phyloP scores from a whole-genome alignment of 1,140 invertebrate genomes.

The Leptinotarsa lineolata region DNA sequence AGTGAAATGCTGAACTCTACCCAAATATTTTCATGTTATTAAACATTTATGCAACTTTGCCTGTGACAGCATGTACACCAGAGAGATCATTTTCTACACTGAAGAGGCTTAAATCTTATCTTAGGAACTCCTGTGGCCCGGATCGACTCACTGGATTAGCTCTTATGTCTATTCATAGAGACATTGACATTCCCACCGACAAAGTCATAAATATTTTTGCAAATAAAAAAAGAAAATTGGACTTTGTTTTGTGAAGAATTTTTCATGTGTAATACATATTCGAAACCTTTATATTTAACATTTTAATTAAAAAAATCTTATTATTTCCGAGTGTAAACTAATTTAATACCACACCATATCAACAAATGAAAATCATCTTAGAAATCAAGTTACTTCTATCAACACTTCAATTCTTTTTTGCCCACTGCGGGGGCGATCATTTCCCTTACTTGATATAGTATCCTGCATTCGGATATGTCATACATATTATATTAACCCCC shows the following conservation, averaged over 20 bases:
- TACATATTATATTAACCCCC: too few relatives aligned
- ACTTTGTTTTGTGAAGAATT: not conserved
- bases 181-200: not conserved
- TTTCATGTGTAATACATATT: not conserved
- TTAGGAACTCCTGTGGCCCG: conserved; percentile 11
- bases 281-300: too few relatives aligned
- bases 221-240: not conserved
- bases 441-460: too few relatives aligned
- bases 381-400: too few relatives aligned
- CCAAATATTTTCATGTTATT: conserved; percentile 21
- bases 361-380: too few relatives aligned
- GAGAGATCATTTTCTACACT: conserved; percentile 21
- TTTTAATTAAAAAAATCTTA: too few relatives aligned
- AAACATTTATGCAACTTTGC: conserved; percentile 20
- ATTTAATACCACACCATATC: too few relatives aligned
- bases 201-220: not conserved
- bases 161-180: conserved; percentile 3
- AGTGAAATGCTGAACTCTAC: conserved; percentile 20
- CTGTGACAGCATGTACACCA: conserved; percentile 11
- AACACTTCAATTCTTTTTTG: too few relatives aligned
- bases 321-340: too few relatives aligned
- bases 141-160: conserved; percentile 3
- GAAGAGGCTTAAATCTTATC: conserved; percentile 17
- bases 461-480: too few relatives aligned
- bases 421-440: too few relatives aligned